These are phyloP conservation scores for Sceloporus tristichus DNA, from an alignment of 2,113 vertebrate species.

Conservation along the genomic window DNA sequence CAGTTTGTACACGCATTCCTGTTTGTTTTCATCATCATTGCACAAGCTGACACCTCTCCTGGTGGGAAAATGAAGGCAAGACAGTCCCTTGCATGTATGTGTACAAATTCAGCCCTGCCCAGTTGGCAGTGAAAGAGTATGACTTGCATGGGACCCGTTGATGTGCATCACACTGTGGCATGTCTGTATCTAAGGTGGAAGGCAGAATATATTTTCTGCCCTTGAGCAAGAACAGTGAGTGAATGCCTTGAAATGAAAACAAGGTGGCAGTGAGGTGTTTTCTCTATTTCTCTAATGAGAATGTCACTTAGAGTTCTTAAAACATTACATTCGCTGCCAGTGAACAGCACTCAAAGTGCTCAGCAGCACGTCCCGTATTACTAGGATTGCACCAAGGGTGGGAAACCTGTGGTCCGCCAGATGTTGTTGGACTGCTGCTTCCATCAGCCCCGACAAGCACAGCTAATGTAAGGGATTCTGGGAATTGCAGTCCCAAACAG, in stretches of 20 bases:
- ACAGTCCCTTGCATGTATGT: neutral
- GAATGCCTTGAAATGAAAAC: neutral
- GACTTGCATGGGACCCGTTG: neutral
- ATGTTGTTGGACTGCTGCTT: too few relatives aligned
- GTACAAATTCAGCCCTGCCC: neutral
- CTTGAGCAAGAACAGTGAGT: too few relatives aligned
- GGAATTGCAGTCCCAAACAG: too few relatives aligned
- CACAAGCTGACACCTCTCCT: constrained; percentile 41
- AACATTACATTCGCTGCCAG: neutral
- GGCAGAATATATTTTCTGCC: neutral
- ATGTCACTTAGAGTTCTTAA: neutral
- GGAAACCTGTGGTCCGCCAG: too few relatives aligned
- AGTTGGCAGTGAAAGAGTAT: neutral
- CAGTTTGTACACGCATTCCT: constrained; percentile 12
- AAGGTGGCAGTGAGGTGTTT: neutral
- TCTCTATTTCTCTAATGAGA: neutral
- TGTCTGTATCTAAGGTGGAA: neutral
- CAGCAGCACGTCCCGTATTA: too few relatives aligned
- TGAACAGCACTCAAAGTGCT: neutral
- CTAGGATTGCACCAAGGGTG: too few relatives aligned
- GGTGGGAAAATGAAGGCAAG: constrained; percentile 4
- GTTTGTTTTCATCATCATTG: constrained; percentile 24
- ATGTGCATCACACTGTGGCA: neutral
- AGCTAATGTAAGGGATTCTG: too few relatives aligned
- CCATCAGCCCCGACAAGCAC: too few relatives aligned